Conservation (phyloP, 2,797 vertebrate species). For the Ctenopoma kingsleyae region DNA sequence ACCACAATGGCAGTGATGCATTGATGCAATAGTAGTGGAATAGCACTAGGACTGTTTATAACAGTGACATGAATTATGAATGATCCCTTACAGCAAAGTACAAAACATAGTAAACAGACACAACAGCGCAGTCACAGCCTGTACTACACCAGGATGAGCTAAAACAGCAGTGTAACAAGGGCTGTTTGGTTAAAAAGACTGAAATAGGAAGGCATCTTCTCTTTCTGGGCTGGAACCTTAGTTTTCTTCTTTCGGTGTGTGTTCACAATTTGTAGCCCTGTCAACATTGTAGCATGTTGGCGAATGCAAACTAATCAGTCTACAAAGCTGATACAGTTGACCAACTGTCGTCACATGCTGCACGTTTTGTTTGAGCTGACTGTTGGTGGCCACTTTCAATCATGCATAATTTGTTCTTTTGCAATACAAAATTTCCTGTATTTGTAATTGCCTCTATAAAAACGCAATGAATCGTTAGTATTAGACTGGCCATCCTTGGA, state of each 20-base stretch:
- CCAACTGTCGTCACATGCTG: conserved; percentile 31
- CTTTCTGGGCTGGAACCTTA: conserved; percentile 35
- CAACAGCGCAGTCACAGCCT: background rate
- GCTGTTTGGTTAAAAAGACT: background rate
- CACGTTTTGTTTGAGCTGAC: conserved; percentile 18
- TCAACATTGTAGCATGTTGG: background rate
- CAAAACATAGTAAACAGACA: background rate
- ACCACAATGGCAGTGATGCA: background rate
- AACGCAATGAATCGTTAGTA: background rate
- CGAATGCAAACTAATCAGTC: conserved; percentile 35
- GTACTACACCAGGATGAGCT: conserved; percentile 1
- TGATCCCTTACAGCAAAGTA: background rate
- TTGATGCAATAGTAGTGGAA: background rate
- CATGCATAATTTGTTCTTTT: background rate
- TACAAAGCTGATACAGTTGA: conserved; percentile 46
- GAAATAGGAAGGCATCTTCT: conserved; percentile 40
- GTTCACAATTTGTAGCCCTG: conserved; percentile 24
- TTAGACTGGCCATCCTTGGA: no score
- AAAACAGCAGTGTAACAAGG: conserved; percentile 7
- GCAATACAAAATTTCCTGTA: background rate
- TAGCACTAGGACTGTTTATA: background rate
- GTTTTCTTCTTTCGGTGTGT: conserved; percentile 26
- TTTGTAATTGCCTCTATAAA: background rate
- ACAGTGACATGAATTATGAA: background rate
- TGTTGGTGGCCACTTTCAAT: conserved; percentile 40